These are phyloP conservation scores for Amphilophus citrinellus DNA, from an alignment of 2,113 vertebrate genomes.

Conservation along the genomic window DNA sequence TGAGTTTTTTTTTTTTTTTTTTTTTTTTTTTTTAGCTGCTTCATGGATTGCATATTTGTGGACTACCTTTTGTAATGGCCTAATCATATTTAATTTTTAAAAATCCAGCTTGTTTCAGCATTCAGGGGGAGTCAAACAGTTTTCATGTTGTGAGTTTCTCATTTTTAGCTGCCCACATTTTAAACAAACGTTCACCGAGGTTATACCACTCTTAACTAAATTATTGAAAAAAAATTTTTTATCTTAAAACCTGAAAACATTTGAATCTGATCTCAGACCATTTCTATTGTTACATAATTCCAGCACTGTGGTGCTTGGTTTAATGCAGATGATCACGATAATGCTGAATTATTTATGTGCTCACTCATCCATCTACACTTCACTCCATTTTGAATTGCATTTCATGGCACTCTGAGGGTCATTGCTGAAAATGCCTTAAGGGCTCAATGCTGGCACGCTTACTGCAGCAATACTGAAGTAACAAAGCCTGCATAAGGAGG, in stretches of 20 bases:
- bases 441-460: rapidly evolving
- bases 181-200: background rate
- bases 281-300: background rate
- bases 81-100: background rate
- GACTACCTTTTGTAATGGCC: background rate
- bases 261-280: background rate
- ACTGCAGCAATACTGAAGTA: background rate
- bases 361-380: background rate
- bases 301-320: rapidly evolving
- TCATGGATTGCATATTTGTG: too few species aligned
- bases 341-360: background rate
- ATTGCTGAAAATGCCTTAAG: background rate
- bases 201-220: background rate
- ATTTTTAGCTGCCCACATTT: background rate
- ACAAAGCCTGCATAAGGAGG: background rate
- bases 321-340: background rate
- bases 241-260: background rate
- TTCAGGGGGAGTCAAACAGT: background rate
- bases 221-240: background rate
- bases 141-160: background rate
- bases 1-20: too few species aligned
- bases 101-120: background rate
- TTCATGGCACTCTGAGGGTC: background rate
- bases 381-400: background rate
- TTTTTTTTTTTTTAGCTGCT: too few species aligned